A percentile compares a stretch with the other conserved stretches of the same genome.
Conservation (phyloP, 2,113 vertebrate species). For the Cebus imitator region DNA sequence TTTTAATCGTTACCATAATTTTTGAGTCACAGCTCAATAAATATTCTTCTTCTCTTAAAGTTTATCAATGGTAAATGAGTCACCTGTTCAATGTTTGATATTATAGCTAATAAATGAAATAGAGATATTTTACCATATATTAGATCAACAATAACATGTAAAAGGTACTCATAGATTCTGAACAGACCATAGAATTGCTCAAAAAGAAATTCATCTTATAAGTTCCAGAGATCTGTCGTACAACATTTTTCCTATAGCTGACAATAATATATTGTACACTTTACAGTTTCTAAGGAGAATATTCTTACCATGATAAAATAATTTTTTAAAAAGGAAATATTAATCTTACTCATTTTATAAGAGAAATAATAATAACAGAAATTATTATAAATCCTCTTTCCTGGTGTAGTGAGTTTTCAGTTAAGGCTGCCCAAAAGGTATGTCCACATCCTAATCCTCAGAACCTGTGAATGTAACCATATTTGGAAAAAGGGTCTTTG, state of each 20-base stretch:
- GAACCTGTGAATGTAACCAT: background rate
- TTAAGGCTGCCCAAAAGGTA: background rate
- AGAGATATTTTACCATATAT: background rate
- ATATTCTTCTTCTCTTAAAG: slow-evolving; percentile 15
- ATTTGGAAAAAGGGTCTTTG: background rate
- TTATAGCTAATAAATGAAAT: slow-evolving; percentile 10
- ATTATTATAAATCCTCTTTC: slow-evolving; percentile 1
- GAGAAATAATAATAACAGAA: background rate
- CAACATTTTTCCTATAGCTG: background rate
- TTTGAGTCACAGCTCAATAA: background rate
- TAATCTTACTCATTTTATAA: background rate
- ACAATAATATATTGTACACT: background rate
- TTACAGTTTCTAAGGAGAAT: background rate
- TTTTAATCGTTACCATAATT: background rate
- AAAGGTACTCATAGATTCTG: background rate
- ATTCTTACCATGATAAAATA: background rate
- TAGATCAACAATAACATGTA: slow-evolving; percentile 7
- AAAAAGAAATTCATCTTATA: background rate
- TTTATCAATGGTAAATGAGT: background rate
- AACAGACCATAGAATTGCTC: background rate
- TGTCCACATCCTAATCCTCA: background rate
- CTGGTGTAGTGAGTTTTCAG: background rate
- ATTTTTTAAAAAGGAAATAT: background rate
- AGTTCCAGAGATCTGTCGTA: background rate
- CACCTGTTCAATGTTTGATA: background rate